Base-by-base conservation (phyloP, 2,888 invertebrate genomes). In the Nephrotoma flavescens region DNA sequence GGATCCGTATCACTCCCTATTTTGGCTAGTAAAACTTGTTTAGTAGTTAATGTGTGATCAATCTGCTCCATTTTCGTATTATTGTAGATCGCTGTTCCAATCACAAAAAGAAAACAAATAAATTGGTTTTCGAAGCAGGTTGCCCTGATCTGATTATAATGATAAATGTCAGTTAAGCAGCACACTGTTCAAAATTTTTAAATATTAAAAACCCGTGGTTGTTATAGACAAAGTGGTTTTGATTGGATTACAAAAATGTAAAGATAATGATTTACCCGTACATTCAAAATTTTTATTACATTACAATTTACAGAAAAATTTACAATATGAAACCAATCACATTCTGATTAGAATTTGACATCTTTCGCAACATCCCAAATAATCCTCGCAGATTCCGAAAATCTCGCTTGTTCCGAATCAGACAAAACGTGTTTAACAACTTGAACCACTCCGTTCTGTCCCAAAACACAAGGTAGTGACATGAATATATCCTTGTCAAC, bases 401-500 rank as follows among this genome's bases (percentile, higher is more conserved):
- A 71, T 31, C 2, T 19, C 9, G 31, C 71, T 9, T 71, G 71
- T 88, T 92, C 92, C 4, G 88, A 88, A 11, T 92, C 92, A 0
- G 93, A 94, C 87, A 96, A 92, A 6, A 93, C 93, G 90, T 95
- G 95, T 42, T 94, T 92, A 85, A 95, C 93, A 87, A 96, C 91
- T 89, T 93, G 93, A 0, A 92, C 93, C 1, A 96, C 93, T 15
- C 95, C 95, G 86, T 92, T 91, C 88, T 92, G 92, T 12, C 94
- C 94, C 83, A 96, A 89, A 42, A 95, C 94, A 89, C 95, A 94
- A 0, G 97, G 97, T 86, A 97, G 91, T 0, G 96, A 96, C 47
- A 97, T 92, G 90, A 95, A 97, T 11, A 96, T 95, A 87, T 97
- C 96, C 0, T 95, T 92, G 0, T 93, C 91, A 87, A 97, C 94